Evolutionary conservation across 1,140 invertebrate species (phyloP), one percentile per base, ranked within the genome.

Genomic region (Eufriesea mexicana): DNA sequence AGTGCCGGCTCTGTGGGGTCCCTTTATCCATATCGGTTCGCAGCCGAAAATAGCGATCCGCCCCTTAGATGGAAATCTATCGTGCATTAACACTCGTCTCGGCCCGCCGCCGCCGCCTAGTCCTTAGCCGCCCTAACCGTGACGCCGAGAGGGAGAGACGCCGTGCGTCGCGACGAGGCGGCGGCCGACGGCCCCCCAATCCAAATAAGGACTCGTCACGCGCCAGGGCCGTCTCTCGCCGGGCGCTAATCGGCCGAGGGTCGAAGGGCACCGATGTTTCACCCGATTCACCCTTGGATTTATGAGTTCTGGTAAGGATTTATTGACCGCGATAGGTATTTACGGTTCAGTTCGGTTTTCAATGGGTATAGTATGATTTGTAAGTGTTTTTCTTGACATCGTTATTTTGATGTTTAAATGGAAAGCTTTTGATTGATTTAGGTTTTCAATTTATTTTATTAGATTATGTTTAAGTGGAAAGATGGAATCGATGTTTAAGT

Each of bases 141-240:
- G 51, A 62, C 64, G 35, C 54, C 79, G 67, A 80, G 79, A 85
- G 66, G 83, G 84, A 87, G 83, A 76, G 86, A 90, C 80, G 86
- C 79, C 67, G 89, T 59, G 85, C 83, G 85, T 79, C 83, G 78
- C 89, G 80, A 81, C 84, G 71, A 67, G 78, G 72, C 71, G 84
- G 78, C 87, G 57, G 85, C 83, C 74, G 88, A 93, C 91, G 92
- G 92, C 87, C 91, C 91, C 91, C 75, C 90, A 88, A 92, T 90
- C 93, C 93, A 94, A 94, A 94, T 94, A 94, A 94, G 93, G 93
- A 90, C 90, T 90, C 91, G 82, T 86, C 78, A 83, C 75, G 79
- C 82, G 84, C 80, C 89, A 91, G 84, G 84, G 84, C 47, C 67
- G 84, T 76, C 77, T 55, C 5, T 23, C 80, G 25, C 51, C 14